These are phyloP conservation scores for Triplophysa rosa DNA, from an alignment of 2,113 vertebrate genomes.

Conservation along the genomic window DNA sequence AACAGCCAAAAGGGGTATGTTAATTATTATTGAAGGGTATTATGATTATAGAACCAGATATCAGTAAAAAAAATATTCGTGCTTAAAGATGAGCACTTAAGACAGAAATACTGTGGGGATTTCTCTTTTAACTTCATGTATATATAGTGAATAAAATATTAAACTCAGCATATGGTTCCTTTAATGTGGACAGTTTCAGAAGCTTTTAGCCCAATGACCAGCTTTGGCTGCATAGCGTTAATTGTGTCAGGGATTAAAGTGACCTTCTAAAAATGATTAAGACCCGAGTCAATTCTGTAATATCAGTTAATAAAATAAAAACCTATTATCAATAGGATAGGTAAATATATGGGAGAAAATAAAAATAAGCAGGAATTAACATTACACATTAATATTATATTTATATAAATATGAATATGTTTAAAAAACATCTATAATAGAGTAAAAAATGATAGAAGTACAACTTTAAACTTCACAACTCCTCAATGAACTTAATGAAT, in stretches of 20 bases:
- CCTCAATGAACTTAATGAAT: conserved; percentile 11
- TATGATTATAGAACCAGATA: no score
- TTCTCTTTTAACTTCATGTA: neutral
- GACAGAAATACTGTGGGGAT: neutral
- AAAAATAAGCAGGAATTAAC: no score
- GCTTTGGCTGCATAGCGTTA: conserved; percentile 70
- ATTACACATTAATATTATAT: no score
- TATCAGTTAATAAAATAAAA: conserved; percentile 61
- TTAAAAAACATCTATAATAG: no score
- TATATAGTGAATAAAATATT: neutral
- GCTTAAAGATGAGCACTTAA: no score
- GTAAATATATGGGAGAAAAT: conserved; percentile 59
- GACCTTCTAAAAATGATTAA: conserved; percentile 71
- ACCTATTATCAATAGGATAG: conserved; percentile 55
- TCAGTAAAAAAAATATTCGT: no score
- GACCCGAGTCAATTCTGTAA: conserved; percentile 64
- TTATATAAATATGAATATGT: no score
- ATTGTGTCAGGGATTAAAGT: conserved; percentile 75
- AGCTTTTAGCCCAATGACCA: conserved; percentile 47
- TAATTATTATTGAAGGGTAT: no score
- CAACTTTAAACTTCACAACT: neutral
- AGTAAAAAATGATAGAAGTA: neutral
- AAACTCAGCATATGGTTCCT: conserved; percentile 21
- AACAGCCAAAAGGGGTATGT: no score
- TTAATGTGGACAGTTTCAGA: conserved; percentile 21